Base-by-base conservation (phyloP, 2,888 invertebrate species). In the Micropterix aruncella region DNA sequence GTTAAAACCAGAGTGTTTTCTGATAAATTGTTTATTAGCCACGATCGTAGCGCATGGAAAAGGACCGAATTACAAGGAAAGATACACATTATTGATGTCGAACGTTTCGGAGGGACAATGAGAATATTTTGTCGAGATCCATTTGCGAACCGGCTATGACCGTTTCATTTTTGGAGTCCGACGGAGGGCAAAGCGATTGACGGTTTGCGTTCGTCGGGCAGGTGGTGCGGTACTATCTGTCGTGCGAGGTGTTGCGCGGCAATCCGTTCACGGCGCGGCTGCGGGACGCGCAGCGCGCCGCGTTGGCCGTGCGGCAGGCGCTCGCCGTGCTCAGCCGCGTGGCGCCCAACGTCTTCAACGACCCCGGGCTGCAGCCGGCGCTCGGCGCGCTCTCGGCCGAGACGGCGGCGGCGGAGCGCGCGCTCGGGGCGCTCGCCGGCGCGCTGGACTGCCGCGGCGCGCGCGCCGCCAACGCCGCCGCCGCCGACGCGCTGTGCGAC, bases 401-500 rank as follows among this genome's bases (percentile, higher is more conserved):
- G 59, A 77, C 91, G 47, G 84, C 85, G 57, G 74, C 80, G 51
- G 83, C 87, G 52, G 83, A 85, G 62, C 74, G 80, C 37, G 72
- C 83, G 48, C 72, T 85, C 37, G 79, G 80, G 44, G 76, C 75
- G 27, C 64, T 78, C 51, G 65, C 66, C 54, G 78, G 84, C 2
- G 71, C 85, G 47, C 80, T 92, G 18, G 88, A 91, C 61, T 94
- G 93, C 59, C 81, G 83, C 56, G 79, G 78, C 50, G 77, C 92
- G 52, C 85, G 93, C 60, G 78, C 81, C 9, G 84, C 87, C 63
- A 93, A 92, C 63, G 72, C 86, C 54, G 74, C 78, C 40, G 87
- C 86, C 12, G 80, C 89, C 2, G 74, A 83, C 44, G 84, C 89
- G 14, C 74, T 88, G 18, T 94, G 94, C 63, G 85, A 86, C 56